These are phyloP conservation scores for Chromoteleia sp. DNA, from an alignment of 2,888 invertebrate species.

Conservation along the genomic window DNA sequence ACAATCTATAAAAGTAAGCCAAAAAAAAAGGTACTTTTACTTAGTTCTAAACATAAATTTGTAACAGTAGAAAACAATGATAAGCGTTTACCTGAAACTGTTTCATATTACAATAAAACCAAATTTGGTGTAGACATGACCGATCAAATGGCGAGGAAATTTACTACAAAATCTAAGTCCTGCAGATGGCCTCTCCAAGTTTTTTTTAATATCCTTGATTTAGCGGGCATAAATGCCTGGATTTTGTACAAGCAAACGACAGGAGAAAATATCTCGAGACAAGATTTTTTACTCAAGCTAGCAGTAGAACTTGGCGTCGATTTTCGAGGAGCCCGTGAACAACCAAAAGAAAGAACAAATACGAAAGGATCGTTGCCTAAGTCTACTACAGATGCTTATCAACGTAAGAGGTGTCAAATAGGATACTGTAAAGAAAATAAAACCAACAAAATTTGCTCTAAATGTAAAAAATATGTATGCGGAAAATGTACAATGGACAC, in stretches of 20 bases:
- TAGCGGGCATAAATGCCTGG: constrained; percentile 51
- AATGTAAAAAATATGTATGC: constrained; percentile 12
- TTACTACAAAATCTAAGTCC: constrained; percentile 73
- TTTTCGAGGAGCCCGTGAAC: neutral
- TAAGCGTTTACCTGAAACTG: constrained; percentile 33
- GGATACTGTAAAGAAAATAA: constrained; percentile 2
- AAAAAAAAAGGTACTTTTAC: constrained; percentile 71
- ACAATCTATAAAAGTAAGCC: constrained; percentile 75
- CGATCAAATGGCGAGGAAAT: constrained; percentile 76
- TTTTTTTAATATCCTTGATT: constrained; percentile 71
- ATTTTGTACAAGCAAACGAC: constrained; percentile 12
- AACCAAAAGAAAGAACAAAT: constrained; percentile 1
- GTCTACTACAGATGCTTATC: neutral
- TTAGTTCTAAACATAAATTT: constrained; percentile 73
- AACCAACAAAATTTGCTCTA: neutral
- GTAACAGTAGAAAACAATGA: constrained; percentile 72
- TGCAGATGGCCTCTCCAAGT: constrained; percentile 70
- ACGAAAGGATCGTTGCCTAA: constrained; percentile 1
- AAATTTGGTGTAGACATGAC: constrained; percentile 72
- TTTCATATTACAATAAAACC: constrained; percentile 24
- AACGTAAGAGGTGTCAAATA: constrained; percentile 12
- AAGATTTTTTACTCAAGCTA: constrained; percentile 29
- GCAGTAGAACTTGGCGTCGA: constrained; percentile 17
- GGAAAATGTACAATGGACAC: neutral
- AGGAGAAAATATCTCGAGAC: constrained; percentile 14